Percentiles rank a stretch among this genome's conserved stretches.
These are phyloP conservation scores for Microplitis mediator DNA, from an alignment of 1,140 invertebrate species.

Conservation along the genomic window DNA sequence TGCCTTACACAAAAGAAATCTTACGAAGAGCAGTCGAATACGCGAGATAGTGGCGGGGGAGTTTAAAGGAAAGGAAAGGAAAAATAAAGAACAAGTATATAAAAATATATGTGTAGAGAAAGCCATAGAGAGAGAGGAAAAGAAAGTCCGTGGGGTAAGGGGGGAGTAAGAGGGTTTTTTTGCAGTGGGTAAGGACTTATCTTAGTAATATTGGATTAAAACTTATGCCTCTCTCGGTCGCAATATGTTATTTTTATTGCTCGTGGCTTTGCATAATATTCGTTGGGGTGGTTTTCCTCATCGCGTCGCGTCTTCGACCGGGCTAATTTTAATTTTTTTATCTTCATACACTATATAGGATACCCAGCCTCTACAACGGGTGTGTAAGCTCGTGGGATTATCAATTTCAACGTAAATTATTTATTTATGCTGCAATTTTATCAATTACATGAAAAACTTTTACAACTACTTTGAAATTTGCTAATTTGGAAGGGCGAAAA, in stretches of 20 bases:
- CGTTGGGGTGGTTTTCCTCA: constrained; percentile 23
- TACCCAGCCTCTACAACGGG: neutral
- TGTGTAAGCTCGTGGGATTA: constrained; percentile 7
- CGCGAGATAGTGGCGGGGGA: neutral
- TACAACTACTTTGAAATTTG: neutral
- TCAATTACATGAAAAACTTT: neutral
- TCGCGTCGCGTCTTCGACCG: constrained; percentile 24
- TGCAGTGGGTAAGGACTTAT: constrained; percentile 48
- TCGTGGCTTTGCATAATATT: constrained; percentile 64
- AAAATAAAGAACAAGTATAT: neutral
- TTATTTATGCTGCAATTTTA: constrained; percentile 8
- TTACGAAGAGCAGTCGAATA: constrained; percentile 36
- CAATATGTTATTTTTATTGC: constrained; percentile 66
- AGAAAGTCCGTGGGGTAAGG: neutral
- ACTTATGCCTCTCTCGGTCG: constrained; percentile 60
- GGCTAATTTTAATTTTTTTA: constrained; percentile 64
- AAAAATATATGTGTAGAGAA: too few species aligned
- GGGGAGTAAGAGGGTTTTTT: constrained; percentile 19
- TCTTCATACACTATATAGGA: constrained; percentile 25
- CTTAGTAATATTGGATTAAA: constrained; percentile 64
- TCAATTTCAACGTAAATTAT: constrained; percentile 20
- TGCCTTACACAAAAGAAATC: constrained; percentile 63
- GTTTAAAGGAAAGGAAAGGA: constrained; percentile 25
- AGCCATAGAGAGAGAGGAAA: neutral
- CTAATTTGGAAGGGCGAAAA: too few species aligned